These are phyloP conservation scores for Ormyrus nitidulus DNA, from an alignment of 2,888 invertebrate species.

Conservation along the genomic window DNA sequence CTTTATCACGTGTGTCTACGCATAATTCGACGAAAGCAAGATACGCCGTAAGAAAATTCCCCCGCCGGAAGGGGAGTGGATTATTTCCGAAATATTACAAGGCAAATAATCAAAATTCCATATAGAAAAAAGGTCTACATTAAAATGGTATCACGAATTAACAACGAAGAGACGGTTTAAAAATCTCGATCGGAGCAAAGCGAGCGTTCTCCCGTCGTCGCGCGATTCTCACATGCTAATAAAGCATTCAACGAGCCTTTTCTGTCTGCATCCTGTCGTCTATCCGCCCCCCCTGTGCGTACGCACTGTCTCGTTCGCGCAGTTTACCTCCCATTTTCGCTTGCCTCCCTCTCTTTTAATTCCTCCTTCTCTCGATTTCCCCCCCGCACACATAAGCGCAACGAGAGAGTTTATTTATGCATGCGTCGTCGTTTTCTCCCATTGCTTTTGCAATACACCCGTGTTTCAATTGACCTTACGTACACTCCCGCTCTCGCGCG, in stretches of 20 bases:
- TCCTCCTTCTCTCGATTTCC: background rate
- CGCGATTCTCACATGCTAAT: constrained; percentile 41
- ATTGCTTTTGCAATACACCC: constrained; percentile 13
- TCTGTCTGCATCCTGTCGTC: constrained; percentile 54
- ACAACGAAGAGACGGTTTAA: no score
- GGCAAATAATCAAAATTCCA: no score
- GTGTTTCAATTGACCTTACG: background rate
- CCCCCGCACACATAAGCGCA: background rate
- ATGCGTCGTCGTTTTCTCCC: constrained; percentile 23
- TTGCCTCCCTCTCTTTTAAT: constrained; percentile 5
- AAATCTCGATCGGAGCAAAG: no score
- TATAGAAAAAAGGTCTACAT: no score
- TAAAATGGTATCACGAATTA: no score
- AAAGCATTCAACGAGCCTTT: constrained; percentile 48
- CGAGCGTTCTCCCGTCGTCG: background rate
- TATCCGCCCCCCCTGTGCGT: constrained; percentile 45
- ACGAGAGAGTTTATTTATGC: constrained; percentile 1
- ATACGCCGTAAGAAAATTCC: no score
- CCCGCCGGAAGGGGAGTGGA: no score
- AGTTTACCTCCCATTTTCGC: constrained; percentile 34
- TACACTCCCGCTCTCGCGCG: background rate
- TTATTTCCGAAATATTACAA: no score
- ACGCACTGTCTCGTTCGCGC: constrained; percentile 40
- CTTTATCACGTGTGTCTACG: no score
- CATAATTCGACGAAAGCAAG: no score